Conservation (phyloP, 2,888 invertebrate genomes). For the Aphodius granarius region DNA sequence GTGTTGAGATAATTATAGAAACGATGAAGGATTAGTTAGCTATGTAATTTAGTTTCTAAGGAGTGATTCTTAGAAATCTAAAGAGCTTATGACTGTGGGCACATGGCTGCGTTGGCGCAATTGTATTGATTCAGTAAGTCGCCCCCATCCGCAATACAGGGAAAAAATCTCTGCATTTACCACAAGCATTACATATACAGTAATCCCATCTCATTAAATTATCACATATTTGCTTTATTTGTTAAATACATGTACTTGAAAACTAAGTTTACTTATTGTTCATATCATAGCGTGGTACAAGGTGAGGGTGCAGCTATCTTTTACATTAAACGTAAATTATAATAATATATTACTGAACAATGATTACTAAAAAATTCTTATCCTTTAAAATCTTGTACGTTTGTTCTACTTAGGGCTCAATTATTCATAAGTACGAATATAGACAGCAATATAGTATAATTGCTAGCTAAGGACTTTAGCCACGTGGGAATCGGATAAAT, state of each 20-base stretch:
- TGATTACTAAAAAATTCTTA: too few relatives aligned
- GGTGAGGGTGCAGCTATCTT: too few relatives aligned
- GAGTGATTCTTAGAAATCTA: not conserved
- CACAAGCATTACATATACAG: not conserved
- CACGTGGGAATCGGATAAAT: not conserved
- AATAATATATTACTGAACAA: too few relatives aligned
- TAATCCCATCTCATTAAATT: not conserved
- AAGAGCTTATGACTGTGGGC: not conserved
- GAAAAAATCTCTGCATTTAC: not conserved
- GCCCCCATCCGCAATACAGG: not conserved
- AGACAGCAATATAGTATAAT: not conserved
- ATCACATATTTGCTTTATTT: too few relatives aligned
- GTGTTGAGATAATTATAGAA: too few relatives aligned
- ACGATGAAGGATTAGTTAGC: too few relatives aligned
- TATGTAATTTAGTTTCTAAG: not conserved
- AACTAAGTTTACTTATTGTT: too few relatives aligned
- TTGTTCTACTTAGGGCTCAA: not conserved
- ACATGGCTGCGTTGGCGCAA: not conserved
- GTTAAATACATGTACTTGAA: too few relatives aligned
- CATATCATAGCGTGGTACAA: too few relatives aligned
- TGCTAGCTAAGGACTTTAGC: not conserved
- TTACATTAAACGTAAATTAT: too few relatives aligned
- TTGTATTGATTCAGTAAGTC: not conserved
- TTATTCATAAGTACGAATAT: not conserved
- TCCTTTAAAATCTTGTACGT: too few relatives aligned